Evolutionary conservation across 1,140 invertebrate species (phyloP).

Genomic region (Zeugodacus cucurbitae): DNA sequence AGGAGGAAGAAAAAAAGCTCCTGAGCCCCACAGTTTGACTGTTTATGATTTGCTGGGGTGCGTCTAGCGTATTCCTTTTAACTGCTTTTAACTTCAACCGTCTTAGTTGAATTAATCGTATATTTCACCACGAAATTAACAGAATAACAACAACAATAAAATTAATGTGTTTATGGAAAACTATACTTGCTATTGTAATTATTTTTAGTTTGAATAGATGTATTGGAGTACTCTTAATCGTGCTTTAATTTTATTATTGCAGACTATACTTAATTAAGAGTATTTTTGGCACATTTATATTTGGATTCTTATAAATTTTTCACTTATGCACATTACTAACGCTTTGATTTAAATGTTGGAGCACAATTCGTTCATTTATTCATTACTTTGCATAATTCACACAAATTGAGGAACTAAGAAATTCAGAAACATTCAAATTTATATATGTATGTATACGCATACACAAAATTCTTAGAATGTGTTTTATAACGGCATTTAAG

Average conservation of each 20-base stretch:
- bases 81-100: not conserved
- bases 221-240: no score
- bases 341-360: not conserved
- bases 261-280: not conserved
- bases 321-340: not conserved
- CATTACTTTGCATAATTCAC: not conserved
- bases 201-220: not conserved
- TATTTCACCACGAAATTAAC: no score
- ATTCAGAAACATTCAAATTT: not conserved
- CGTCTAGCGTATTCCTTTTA: not conserved
- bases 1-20: constrained; percentile 90
- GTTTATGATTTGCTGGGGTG: constrained; percentile 69
- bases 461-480: not conserved
- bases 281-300: not conserved
- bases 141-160: no score
- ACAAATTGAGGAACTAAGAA: not conserved
- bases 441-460: no score
- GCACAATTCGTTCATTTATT: not conserved
- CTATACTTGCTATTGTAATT: no score
- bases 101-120: not conserved
- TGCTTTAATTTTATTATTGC: not conserved
- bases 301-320: not conserved
- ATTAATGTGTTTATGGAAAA: no score
- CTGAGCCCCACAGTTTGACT: constrained; percentile 93
- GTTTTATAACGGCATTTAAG: not conserved